Conservation (phyloP, 2,888 invertebrate genomes). For the Malthinus flaveolus region DNA sequence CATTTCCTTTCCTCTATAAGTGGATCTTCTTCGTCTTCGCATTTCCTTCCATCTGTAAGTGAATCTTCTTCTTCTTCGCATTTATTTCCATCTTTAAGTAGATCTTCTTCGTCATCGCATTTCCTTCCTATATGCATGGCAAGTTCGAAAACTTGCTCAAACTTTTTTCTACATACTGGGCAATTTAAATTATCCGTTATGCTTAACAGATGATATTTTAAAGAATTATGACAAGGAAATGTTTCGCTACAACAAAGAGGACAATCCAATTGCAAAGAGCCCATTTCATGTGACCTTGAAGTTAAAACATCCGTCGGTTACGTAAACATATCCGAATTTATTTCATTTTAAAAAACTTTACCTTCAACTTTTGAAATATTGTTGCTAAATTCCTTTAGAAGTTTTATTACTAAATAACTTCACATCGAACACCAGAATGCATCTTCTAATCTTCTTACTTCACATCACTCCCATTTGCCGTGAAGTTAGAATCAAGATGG, state of each 20-base stretch:
- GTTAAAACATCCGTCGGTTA: background rate
- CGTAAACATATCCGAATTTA: background rate
- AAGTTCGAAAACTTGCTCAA: constrained; percentile 59
- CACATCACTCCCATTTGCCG: constrained; percentile 21
- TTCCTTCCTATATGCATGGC: constrained; percentile 61
- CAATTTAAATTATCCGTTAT: constrained; percentile 64
- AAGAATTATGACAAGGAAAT: constrained; percentile 60
- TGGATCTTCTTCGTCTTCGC: constrained; percentile 35
- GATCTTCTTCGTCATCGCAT: constrained; percentile 34
- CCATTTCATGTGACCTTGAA: constrained; percentile 15
- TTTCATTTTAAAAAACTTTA: background rate
- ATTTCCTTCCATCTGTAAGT: too few species aligned
- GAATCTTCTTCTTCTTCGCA: constrained; percentile 38
- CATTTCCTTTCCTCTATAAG: constrained; percentile 51
- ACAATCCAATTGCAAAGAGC: constrained; percentile 55
- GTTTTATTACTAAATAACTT: constrained; percentile 45
- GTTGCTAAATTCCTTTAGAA: constrained; percentile 43
- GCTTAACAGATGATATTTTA: constrained; percentile 59
- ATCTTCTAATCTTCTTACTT: background rate
- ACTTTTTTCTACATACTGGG: constrained; percentile 61
- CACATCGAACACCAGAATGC: constrained; percentile 38
- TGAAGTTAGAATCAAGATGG: constrained; percentile 39
- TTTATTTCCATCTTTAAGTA: constrained; percentile 32
- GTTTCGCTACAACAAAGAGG: constrained; percentile 68
- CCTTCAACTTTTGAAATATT: constrained; percentile 21